Conservation (phyloP, 2,113 vertebrate species). For the Callorhinus ursinus region DNA sequence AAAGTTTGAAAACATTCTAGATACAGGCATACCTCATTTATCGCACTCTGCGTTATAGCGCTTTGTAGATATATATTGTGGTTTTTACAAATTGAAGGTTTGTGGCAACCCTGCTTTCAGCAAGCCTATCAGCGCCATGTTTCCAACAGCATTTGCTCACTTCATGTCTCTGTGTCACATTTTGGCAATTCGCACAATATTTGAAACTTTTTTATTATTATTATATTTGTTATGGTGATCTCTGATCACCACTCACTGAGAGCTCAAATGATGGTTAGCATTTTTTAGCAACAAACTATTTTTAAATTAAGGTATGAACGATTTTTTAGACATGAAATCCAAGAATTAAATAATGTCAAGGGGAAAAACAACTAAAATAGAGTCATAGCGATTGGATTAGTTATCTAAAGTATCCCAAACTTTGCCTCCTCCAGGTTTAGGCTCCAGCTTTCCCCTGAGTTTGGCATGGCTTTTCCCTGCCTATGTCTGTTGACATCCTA, state of each 20-base stretch:
- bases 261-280: not conserved
- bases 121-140: not conserved
- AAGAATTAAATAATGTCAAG: not conserved
- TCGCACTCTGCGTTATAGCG: not conserved
- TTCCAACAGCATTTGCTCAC: not conserved
- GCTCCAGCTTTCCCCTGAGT: not conserved
- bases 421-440: not conserved
- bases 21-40: not conserved
- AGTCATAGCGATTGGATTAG: not conserved
- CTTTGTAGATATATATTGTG: not conserved
- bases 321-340: not conserved
- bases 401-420: not conserved
- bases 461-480: not conserved
- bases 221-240: not conserved
- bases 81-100: not conserved
- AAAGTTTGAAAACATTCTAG: slow-evolving; percentile 10
- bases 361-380: not conserved
- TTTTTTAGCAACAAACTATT: not conserved
- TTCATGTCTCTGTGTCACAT: not conserved
- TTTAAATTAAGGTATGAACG: not conserved
- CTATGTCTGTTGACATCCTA: not conserved
- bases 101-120: not conserved
- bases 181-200: not conserved
- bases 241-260: not conserved
- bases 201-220: not conserved